Evolutionary conservation across 2,797 vertebrate species (phyloP), one percentile per base, ranked within the genome.

Genomic region (Tolypeutes matacus): DNA sequence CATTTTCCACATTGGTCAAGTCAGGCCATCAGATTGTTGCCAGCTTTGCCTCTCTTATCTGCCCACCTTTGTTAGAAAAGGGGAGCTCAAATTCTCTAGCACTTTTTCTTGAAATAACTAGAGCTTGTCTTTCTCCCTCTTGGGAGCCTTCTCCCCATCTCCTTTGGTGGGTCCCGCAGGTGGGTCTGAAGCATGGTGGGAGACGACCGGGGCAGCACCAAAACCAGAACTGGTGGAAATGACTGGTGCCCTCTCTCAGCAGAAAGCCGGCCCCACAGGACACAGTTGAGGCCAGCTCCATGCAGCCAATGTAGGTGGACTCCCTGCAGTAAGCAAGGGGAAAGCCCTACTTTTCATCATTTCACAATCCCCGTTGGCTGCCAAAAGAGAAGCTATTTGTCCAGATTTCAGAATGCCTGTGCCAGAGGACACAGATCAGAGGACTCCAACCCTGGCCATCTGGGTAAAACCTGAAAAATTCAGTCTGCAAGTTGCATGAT

Each of bases 391-490:
- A 85, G 62, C 72, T 67, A 2, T 76, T 56, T 5, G 34, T 92
- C 36, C 51, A 56, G 34, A 12, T 78, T 84, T 82, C 29, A 76
- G 80, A 73, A 72, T 6, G n/a, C 17, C 88, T 64, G 7, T 31
- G 29, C 42, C 69, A 91, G 29, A 76, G 51, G 21, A 62, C 10
- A 82, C 89, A 42, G 91, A 76, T 49, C 27, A 25, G 46, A 78
- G 23, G 72, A 18, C 67, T 92, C 36, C 17, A 58, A 42, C 7
- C 20, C 70, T 56, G 23, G 64, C 27, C 36, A 36, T 73, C 53
- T 87, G 69, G 69, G 49, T 85, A 76, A 84, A 91, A 64, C 39
- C 76, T 14, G 20, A 69, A 86, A 85, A 76, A 14, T 49, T 80
- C 23, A n/a, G 36, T 49, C 42, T 53, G 8, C 21, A 31, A 36